Base-by-base conservation (phyloP, 2,888 invertebrate species). In the Nymphalis c-album region DNA sequence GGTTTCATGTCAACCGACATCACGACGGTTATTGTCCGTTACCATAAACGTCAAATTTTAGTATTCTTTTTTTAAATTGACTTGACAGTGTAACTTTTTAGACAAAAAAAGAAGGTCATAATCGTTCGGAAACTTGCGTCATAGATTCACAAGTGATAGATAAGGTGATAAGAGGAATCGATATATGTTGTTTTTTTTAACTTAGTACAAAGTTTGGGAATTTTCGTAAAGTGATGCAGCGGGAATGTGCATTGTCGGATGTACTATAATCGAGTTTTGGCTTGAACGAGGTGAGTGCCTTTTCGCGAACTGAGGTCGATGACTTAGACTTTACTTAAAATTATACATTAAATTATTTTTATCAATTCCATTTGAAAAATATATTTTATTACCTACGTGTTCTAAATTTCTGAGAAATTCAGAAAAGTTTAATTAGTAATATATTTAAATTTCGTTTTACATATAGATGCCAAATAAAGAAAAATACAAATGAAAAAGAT, bases 211-310 rank as follows among this genome's bases (percentile, higher is more conserved):
- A 40, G 35, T 57, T 57, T 57, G 53, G 50, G 53, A 75, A 78
- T 78, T 81, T 80, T 78, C 73, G 82, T 86, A 83, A 75, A 80
- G 87, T 85, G 86, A 88, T 89, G 90, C 84, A 85, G 81, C 79
- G 69, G 76, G 82, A 80, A 78, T 83, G 79, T 82, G 80, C 78
- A 76, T 77, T 77, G 74, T 76, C 75, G 79, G 80, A 86, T 85
- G 80, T 81, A 72, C 71, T 75, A 75, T 84, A 87, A 87, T 86
- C 84, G 80, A 81, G 81, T 86, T 87, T 87, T 78, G 79, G 78
- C 76, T 75, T 85, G 83, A 88, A 75, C 77, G 76, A 87, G 91
- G 91, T 90, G 81, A 88, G 90, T 85, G 65, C 13, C 77, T 80
- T 79, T 80, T 80, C 73, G 76, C 75, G 71, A 77, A 72, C 74